Percentiles rank a stretch among this genome's conserved stretches.
Conservation (phyloP, 2,113 vertebrate genomes). For the Eudyptes chrysolophus region DNA sequence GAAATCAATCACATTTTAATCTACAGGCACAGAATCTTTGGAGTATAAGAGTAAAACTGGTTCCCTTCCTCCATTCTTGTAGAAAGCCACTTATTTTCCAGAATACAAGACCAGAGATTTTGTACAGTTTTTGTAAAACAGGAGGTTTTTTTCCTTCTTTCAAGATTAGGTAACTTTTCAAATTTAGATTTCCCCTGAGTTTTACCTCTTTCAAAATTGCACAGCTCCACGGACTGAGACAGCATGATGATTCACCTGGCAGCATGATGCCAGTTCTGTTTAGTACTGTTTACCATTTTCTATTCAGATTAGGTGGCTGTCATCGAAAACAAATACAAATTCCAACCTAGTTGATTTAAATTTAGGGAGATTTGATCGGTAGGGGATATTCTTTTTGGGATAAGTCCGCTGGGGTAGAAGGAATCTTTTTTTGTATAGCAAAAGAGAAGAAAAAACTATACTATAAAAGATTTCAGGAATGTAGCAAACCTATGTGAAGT, state of each 20-base stretch:
- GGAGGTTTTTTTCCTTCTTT: neutral
- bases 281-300: neutral
- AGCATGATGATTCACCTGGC: neutral
- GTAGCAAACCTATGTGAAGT: neutral
- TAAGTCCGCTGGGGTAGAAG: rapidly evolving
- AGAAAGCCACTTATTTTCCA: conserved; percentile 3
- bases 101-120: neutral
- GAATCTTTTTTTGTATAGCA: neutral
- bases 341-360: neutral
- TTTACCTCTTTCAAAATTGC: neutral
- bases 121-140: neutral
- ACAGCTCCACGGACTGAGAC: neutral
- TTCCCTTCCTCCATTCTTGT: neutral
- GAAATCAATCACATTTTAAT: conserved; percentile 42
- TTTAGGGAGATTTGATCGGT: neutral
- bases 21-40: neutral
- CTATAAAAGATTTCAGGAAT: neutral
- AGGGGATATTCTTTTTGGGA: neutral
- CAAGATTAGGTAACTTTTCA: neutral
- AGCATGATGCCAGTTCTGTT: neutral
- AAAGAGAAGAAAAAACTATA: neutral
- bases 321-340: neutral
- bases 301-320: neutral
- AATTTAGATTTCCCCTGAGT: neutral
- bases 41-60: neutral